Evolutionary conservation across 1,140 invertebrate species (phyloP).

Genomic region (Probaryconus sp.): DNA sequence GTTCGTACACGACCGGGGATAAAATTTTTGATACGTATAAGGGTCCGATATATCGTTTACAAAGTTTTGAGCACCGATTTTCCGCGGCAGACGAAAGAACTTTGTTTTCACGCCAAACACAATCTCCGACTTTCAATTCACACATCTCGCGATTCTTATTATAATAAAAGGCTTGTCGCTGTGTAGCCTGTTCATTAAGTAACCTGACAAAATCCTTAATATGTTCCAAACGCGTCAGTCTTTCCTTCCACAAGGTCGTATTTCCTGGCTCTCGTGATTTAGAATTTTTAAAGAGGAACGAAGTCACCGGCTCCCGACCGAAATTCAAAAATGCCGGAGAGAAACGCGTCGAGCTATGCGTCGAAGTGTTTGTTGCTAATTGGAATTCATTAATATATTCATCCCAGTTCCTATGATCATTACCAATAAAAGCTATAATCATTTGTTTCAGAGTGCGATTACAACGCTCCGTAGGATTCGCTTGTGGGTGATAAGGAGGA

Average conservation of each 20-base stretch:
- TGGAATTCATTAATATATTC: slow-evolving; percentile 55
- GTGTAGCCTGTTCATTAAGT: not conserved
- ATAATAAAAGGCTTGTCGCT: slow-evolving; percentile 4
- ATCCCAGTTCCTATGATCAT: slow-evolving; percentile 69
- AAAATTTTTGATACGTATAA: no score
- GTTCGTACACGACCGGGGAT: no score
- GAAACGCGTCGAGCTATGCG: slow-evolving; percentile 59
- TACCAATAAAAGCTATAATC: slow-evolving; percentile 65
- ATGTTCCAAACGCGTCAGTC: not conserved
- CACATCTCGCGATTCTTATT: no score
- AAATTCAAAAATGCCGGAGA: slow-evolving; percentile 71
- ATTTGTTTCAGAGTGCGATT: slow-evolving; percentile 75
- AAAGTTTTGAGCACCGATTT: slow-evolving; percentile 5
- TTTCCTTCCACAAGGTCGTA: not conserved
- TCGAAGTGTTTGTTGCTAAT: slow-evolving; percentile 65
- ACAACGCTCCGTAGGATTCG: slow-evolving; percentile 72
- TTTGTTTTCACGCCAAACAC: not conserved
- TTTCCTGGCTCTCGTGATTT: not conserved
- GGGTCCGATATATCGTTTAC: slow-evolving; percentile 1
- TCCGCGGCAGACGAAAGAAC: not conserved
- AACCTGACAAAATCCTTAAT: not conserved
- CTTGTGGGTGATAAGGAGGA: slow-evolving; percentile 70
- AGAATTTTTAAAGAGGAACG: not conserved
- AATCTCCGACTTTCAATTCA: not conserved
- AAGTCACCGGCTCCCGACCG: slow-evolving; percentile 60